Percentiles rank a stretch among this genome's conserved stretches.
These are phyloP conservation scores for Amblyornis subalaris DNA, from an alignment of 2,113 vertebrate genomes.

Conservation along the genomic window DNA sequence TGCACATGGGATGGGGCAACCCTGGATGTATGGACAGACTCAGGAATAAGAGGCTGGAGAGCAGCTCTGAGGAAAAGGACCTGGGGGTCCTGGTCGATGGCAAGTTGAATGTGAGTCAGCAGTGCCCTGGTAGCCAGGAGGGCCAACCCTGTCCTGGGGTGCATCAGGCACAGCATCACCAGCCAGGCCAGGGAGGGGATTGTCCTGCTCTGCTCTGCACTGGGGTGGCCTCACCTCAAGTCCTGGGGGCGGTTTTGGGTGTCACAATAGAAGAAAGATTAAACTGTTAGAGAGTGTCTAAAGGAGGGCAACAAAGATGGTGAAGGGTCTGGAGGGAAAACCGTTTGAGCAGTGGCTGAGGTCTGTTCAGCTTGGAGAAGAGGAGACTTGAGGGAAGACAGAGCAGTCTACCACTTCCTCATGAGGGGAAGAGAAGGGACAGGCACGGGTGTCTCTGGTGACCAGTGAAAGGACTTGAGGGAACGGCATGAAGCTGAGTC, in stretches of 20 bases:
- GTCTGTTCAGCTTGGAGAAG: not conserved
- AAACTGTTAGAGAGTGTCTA: fast-evolving
- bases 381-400: not conserved
- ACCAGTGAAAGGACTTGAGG: fast-evolving
- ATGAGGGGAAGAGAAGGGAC: not conserved
- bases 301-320: not conserved
- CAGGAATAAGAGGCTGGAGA: not conserved
- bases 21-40: fast-evolving
- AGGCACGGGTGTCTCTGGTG: not conserved
- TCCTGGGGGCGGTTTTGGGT: fast-evolving
- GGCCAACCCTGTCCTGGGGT: fast-evolving
- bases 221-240: fast-evolving
- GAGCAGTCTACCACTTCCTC: not conserved
- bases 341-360: fast-evolving
- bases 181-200: fast-evolving
- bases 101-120: fast-evolving
- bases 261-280: fast-evolving
- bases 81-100: fast-evolving
- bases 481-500: not conserved
- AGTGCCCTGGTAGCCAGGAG: not conserved
- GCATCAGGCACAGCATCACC: not conserved
- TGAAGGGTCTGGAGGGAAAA: not conserved
- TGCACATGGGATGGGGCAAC: fast-evolving
- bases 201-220: not conserved
- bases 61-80: not conserved